Conservation (phyloP, 2,888 invertebrate genomes). For the Plagodis pulveraria region DNA sequence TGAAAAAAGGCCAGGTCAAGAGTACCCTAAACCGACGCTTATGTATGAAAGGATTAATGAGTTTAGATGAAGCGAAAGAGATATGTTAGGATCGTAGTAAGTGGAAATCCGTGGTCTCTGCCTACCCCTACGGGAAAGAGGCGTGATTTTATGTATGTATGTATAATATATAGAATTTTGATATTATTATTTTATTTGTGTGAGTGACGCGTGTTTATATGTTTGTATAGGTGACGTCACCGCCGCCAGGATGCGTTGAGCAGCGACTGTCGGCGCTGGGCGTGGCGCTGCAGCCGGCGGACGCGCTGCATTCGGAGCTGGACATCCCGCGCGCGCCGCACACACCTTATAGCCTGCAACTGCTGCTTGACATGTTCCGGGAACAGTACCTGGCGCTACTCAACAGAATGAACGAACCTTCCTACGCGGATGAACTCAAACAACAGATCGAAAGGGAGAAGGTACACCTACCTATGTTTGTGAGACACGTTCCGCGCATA, state of each 20-base stretch:
- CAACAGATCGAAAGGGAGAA: slow-evolving; percentile 93
- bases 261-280: slow-evolving; percentile 94
- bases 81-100: too few relatives aligned
- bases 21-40: too few relatives aligned
- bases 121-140: too few relatives aligned
- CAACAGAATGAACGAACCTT: slow-evolving; percentile 92
- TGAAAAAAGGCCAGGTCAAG: too few relatives aligned
- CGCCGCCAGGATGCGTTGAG: slow-evolving; percentile 96
- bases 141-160: too few relatives aligned
- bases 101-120: too few relatives aligned
- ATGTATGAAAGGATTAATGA: too few relatives aligned
- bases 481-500: not conserved
- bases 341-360: slow-evolving; percentile 94
- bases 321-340: slow-evolving; percentile 92
- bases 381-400: slow-evolving; percentile 94
- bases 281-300: slow-evolving; percentile 86
- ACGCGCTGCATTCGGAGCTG: slow-evolving; percentile 90
- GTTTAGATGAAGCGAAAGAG: too few relatives aligned
- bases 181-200: not conserved
- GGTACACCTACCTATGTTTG: slow-evolving; percentile 49
- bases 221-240: slow-evolving; percentile 85
- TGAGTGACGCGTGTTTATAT: not conserved
- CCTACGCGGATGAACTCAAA: slow-evolving; percentile 89
- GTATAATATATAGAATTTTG: too few relatives aligned
- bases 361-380: slow-evolving; percentile 93